Base-by-base conservation (phyloP, 1,140 invertebrate genomes). In the Paralvinella palmiformis region DNA sequence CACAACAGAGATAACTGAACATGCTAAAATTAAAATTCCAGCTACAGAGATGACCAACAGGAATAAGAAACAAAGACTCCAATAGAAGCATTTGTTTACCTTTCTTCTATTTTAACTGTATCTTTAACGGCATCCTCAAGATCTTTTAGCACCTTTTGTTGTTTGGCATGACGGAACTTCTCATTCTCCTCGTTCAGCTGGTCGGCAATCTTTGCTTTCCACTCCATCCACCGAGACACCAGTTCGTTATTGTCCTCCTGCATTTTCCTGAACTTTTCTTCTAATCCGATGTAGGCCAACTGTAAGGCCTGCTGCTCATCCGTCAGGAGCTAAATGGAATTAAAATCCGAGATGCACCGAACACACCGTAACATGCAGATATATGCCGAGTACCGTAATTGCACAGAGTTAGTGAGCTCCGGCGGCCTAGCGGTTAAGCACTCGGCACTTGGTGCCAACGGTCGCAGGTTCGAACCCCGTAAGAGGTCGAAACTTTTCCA, bases 221-320 rank as follows among this genome's bases (percentile, higher is more conserved):
- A 90, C 65, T 88, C 88, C 77, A 96, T 93, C 70, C 94, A 86
- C 62, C 91, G 84, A 55, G 92, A 89, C 36, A 97, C 84, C 41
- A 97, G 81, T 67, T 91, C 87, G 35, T 87, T 84, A 84, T 96
- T 94, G 83, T 96, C 93, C 75, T 92, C 89, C 88, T 95, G 81
- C 50, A 87, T 84, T 83, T 89, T 91, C 53, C 89, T 84, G 73
- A 93, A 83, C 81, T 95, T 96, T 59, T 94, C 90, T 82, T 97
- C 92, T 31, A 96, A 82, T 50, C 90, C 85, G 67, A 87, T 87
- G 82, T 91, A 95, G 17, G 92, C 90, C 69, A 98, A 84, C 75
- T 96, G 92, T 59, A 96, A 80, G 3, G 94, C 93, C 79, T 94
- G 90, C 78, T 97, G 91, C 82, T 98, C 95, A 84, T 98, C 95